These are phyloP conservation scores for Passer montanus DNA, from an alignment of 2,113 vertebrate genomes.

Conservation along the genomic window DNA sequence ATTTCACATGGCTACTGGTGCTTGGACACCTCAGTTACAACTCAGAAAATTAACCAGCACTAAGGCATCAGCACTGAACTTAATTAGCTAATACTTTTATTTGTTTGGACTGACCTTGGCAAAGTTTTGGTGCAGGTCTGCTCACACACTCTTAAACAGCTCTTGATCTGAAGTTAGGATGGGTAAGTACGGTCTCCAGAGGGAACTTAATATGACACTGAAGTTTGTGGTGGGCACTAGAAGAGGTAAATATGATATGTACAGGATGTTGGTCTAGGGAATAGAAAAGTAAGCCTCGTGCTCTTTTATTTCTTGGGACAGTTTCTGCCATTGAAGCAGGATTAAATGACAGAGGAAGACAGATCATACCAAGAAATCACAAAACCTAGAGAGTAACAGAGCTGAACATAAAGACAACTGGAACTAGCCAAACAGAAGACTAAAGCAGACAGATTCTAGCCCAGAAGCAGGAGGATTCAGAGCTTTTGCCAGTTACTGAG, in stretches of 20 bases:
- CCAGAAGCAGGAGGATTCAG: background rate
- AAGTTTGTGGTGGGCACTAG: background rate
- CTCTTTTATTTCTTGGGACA: background rate
- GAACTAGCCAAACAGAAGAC: background rate
- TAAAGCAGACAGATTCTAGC: background rate
- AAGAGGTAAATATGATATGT: background rate
- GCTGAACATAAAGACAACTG: background rate
- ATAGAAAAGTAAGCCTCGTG: background rate
- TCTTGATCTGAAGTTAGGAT: background rate
- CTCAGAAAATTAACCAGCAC: background rate
- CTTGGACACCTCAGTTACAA: background rate
- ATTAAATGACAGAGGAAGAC: background rate
- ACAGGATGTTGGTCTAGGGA: background rate
- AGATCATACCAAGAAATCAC: background rate
- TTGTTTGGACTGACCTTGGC: background rate
- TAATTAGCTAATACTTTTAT: background rate
- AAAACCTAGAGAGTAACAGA: background rate
- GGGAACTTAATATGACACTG: background rate
- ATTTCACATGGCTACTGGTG: background rate
- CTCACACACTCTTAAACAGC: background rate
- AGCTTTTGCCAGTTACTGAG: background rate
- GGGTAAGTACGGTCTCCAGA: background rate
- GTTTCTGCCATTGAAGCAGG: background rate
- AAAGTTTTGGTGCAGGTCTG: background rate
- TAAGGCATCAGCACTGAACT: background rate